phyloP scores from a whole-genome alignment of 2,113 vertebrate genomes.

The Peromyscus polionotus region DNA sequence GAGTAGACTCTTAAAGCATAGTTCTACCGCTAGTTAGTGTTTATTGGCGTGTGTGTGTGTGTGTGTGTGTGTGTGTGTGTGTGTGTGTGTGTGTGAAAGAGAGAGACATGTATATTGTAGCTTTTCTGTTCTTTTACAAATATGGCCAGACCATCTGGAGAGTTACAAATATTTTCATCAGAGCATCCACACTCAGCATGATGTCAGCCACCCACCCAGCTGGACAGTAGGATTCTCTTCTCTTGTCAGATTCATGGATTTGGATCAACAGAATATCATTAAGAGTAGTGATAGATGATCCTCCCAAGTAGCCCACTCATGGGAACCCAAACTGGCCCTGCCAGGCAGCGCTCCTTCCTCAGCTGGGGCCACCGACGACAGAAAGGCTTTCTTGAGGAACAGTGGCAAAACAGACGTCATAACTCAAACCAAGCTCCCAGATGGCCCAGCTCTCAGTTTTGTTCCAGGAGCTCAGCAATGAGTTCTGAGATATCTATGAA shows the following conservation, averaged over 20 bases:
- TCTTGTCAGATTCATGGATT: neutral
- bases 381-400: neutral
- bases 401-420: neutral
- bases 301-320: neutral
- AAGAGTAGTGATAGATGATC: neutral
- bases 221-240: neutral
- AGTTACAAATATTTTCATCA: slow-evolving; percentile 5
- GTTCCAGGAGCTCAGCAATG: neutral
- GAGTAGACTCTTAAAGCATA: slow-evolving; percentile 33
- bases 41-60: neutral
- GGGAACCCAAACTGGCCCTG: neutral
- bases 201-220: neutral
- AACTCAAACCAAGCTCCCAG: neutral
- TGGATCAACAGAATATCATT: neutral
- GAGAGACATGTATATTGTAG: neutral
- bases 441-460: neutral
- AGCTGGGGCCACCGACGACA: neutral
- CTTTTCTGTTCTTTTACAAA: neutral
- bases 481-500: neutral
- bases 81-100: neutral
- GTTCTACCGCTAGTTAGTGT: neutral
- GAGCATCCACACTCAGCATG: neutral
- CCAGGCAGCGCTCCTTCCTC: neutral
- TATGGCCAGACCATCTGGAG: neutral
- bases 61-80: neutral